These are phyloP conservation scores for Rhea americana DNA, from an alignment of 2,113 vertebrate species.

Conservation along the genomic window DNA sequence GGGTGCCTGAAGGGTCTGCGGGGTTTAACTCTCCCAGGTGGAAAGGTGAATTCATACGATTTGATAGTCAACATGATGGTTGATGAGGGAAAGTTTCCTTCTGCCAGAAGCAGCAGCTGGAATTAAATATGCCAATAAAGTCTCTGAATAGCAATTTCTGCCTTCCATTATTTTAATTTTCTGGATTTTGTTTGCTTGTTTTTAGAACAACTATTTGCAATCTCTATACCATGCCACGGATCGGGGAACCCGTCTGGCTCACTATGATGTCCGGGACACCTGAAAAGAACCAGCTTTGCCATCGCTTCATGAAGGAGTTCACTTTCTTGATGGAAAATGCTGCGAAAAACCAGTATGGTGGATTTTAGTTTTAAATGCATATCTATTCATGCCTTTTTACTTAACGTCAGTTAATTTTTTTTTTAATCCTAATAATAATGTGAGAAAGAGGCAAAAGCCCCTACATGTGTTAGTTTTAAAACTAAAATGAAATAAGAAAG, in stretches of 20 bases:
- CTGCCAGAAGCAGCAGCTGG: not conserved
- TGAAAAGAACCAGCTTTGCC: constrained; percentile 95
- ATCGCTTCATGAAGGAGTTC: constrained; percentile 96
- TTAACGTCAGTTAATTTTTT: not conserved
- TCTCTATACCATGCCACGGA: constrained; percentile 97
- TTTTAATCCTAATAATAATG: not conserved
- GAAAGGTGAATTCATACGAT: not conserved
- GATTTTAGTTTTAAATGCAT: not conserved
- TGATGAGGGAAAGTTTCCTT: not conserved
- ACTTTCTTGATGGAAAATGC: constrained; percentile 94
- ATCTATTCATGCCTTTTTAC: not conserved
- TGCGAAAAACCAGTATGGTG: constrained; percentile 95
- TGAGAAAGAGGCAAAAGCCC: not conserved
- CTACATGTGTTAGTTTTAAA: not conserved
- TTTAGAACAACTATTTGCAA: constrained; percentile 93
- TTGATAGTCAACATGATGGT: not conserved
- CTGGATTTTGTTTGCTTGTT: not conserved
- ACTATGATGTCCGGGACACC: constrained; percentile 96
- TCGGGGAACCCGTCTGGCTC: constrained; percentile 95
- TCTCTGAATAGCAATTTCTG: not conserved
- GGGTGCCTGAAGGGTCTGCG: not conserved
- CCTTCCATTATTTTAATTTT: not conserved
- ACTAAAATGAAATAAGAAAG: not conserved
- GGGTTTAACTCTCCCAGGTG: fast-evolving
- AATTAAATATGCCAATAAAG: not conserved